Conservation (phyloP, 2,113 vertebrate genomes). For the Nibea albiflora region DNA sequence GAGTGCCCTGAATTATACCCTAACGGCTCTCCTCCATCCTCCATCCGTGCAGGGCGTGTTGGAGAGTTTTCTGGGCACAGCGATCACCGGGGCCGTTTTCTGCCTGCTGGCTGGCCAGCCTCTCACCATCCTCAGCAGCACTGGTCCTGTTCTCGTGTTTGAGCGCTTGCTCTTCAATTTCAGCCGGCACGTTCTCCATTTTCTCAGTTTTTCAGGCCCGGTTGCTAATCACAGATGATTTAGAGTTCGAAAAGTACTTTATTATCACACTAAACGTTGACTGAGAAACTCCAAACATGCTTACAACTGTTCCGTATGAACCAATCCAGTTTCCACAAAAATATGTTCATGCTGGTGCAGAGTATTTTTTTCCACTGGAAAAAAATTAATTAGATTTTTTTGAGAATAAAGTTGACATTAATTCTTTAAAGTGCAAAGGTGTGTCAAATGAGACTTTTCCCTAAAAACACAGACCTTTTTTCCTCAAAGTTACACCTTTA, state of each 20-base stretch:
- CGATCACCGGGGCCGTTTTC: slow-evolving; percentile 91
- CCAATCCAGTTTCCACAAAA: not conserved
- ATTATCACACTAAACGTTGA: not conserved
- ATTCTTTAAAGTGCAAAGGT: not conserved
- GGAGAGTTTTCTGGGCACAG: slow-evolving; percentile 98
- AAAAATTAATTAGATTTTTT: too few species aligned
- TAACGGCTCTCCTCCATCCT: not conserved
- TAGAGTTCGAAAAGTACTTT: not conserved
- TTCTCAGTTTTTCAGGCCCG: not conserved
- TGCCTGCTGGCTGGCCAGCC: slow-evolving; percentile 96
- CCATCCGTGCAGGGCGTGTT: slow-evolving; percentile 88
- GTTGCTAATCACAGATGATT: not conserved
- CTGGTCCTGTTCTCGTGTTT: slow-evolving; percentile 96
- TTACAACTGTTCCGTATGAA: not conserved
- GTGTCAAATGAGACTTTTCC: not conserved
- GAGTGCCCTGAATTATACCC: not conserved
- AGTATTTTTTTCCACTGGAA: too few species aligned
- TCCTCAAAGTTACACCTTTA: not conserved
- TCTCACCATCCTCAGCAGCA: slow-evolving; percentile 97
- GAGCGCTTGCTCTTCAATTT: slow-evolving; percentile 98
- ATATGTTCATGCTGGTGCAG: too few species aligned
- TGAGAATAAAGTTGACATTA: not conserved
- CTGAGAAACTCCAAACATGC: not conserved
- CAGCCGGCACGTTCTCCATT: slow-evolving; percentile 88
- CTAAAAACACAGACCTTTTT: not conserved